phyloP scores from a whole-genome alignment of 2,888 invertebrate species.

The Noctua comes region DNA sequence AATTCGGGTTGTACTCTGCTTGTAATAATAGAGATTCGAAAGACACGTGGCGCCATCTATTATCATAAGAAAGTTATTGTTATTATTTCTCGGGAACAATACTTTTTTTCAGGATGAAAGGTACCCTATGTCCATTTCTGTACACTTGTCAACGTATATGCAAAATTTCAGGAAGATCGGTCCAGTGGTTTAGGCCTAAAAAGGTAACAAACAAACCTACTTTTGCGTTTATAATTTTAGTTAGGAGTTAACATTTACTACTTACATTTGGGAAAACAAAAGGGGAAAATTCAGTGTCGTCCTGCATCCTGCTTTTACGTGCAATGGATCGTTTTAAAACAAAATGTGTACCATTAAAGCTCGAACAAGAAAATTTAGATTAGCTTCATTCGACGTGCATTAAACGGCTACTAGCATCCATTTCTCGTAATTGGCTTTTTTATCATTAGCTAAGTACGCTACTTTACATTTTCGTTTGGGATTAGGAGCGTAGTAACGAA shows the following conservation, averaged over 20 bases:
- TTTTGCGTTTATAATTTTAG: too few relatives aligned
- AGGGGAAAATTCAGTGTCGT: background rate
- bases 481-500: background rate
- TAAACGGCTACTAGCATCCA: constrained; percentile 1
- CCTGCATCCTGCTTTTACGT: constrained; percentile 12
- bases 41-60: too few relatives aligned
- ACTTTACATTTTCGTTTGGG: constrained; percentile 23
- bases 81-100: too few relatives aligned
- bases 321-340: constrained; percentile 22
- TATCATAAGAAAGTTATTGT: too few relatives aligned
- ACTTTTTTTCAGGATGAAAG: too few relatives aligned
- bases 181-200: too few relatives aligned
- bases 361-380: constrained; percentile 30
- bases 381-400: constrained; percentile 24
- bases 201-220: too few relatives aligned
- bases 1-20: too few relatives aligned
- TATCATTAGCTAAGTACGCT: constrained; percentile 6
- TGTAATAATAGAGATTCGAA: too few relatives aligned
- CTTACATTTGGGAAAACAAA: background rate
- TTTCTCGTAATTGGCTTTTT: constrained; percentile 35
- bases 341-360: constrained; percentile 26
- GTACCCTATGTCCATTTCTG: too few relatives aligned
- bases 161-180: too few relatives aligned
- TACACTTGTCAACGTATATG: too few relatives aligned
- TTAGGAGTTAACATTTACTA: background rate